Evolutionary conservation across 2,888 invertebrate genomes (phyloP), one percentile per base, ranked within the genome.

Genomic region (Microplitis deprimator): DNA sequence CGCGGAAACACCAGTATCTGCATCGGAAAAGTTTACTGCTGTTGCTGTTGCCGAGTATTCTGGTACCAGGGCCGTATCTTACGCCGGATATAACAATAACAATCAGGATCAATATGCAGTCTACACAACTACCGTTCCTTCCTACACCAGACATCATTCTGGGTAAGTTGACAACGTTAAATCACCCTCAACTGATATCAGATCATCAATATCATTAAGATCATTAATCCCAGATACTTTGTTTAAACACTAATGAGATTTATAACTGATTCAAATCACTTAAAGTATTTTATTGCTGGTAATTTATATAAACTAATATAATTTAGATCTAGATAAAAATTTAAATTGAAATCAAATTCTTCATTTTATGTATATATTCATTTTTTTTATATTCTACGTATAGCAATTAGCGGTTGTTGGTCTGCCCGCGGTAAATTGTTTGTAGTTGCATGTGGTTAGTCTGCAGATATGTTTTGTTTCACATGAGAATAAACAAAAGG

Each of bases 71-170:
- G 83, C 87, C 75, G 81, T 83, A 73, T 83, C 84, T 75, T 86
- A 83, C 68, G 82, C 84, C 68, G 82, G 83, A 70, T 84, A 84
- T 80, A 85, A 83, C 38, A 81, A 84, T 70, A 84, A 84, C 77
- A 80, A 68, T 67, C 78, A 79, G 60, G 76, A 50, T 5, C 72
- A 80, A 29, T 38, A 73, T 13, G 79, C 74, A 29, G 73, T 78
- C 60, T 60, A 77, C 10, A 73, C 72, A 60, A 76, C 86, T 6
- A 79, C 85, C 68, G 79, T 80, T 41, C 77, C 71, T 8, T 16
- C 82, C 4, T 89, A 89, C 77, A 85, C 83, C 29, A 87, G 84
- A 80, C 85, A 86, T 79, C 88, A 89, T 79, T 79, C 87, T 69
- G 89, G 89, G 89, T 89, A 74, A 87, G 87, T 84, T 60, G 17